These are phyloP conservation scores for Aegithalos caudatus DNA, from an alignment of 2,113 vertebrate genomes.

Conservation along the genomic window DNA sequence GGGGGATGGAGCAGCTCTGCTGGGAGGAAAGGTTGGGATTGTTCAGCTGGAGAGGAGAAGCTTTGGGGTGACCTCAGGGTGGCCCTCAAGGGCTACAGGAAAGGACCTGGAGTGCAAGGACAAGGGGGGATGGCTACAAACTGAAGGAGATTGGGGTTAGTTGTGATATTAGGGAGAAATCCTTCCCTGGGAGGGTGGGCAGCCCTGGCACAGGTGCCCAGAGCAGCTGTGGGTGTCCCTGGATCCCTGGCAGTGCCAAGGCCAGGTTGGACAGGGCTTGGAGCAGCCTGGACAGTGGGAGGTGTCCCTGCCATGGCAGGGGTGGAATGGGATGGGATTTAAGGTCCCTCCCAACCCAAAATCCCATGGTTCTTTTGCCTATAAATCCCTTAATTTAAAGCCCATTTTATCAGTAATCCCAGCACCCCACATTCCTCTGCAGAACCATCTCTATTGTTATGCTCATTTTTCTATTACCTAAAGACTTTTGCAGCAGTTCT, in stretches of 20 bases:
- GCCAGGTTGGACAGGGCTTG: fast-evolving
- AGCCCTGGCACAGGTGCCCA: background rate
- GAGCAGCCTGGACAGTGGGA: fast-evolving
- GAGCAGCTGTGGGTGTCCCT: background rate
- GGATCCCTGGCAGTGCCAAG: background rate
- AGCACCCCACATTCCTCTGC: background rate
- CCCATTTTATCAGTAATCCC: background rate
- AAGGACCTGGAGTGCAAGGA: background rate
- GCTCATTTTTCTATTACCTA: background rate
- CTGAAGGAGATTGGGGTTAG: background rate
- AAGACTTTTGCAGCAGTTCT: background rate
- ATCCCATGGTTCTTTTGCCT: background rate
- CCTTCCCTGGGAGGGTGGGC: fast-evolving
- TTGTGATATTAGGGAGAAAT: background rate
- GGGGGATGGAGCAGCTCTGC: background rate
- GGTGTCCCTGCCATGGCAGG: background rate
- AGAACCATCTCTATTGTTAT: background rate
- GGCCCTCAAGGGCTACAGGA: background rate
- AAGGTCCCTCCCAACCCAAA: background rate
- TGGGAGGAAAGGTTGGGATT: background rate
- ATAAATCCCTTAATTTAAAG: background rate
- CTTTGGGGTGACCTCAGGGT: background rate
- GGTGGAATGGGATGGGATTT: fast-evolving
- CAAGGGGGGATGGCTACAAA: background rate
- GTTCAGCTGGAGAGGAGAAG: background rate